Conservation (phyloP, 2,888 invertebrate species). For the Cotesia congregata region DNA sequence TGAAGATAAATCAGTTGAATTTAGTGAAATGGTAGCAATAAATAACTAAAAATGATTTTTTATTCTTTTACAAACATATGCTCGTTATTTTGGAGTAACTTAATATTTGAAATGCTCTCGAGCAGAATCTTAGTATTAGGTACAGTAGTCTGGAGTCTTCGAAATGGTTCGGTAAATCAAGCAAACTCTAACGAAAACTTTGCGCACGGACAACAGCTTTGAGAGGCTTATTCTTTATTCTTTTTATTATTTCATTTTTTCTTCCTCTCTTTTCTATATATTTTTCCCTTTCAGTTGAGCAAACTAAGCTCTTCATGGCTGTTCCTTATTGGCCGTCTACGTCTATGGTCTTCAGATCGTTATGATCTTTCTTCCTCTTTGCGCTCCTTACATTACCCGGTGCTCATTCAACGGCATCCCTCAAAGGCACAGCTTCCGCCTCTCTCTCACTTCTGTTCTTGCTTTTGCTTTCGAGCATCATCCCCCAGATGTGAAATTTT, state of each 20-base stretch:
- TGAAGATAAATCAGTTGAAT: not conserved
- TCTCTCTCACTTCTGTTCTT: constrained; percentile 1
- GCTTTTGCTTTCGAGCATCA: constrained; percentile 11
- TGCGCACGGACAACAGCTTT: constrained; percentile 34
- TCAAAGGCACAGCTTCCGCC: constrained; percentile 38
- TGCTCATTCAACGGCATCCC: constrained; percentile 20
- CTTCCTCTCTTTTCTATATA: constrained; percentile 22
- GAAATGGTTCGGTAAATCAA: constrained; percentile 37
- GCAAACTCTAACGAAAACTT: constrained; percentile 44
- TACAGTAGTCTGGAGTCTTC: not conserved
- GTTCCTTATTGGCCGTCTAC: constrained; percentile 27
- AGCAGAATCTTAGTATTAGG: not conserved
- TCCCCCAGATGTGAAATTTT: constrained; percentile 62
- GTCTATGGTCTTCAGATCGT: constrained; percentile 6
- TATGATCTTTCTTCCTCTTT: constrained; percentile 19
- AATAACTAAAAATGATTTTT: not conserved
- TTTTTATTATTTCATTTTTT: constrained; percentile 36
- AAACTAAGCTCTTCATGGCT: constrained; percentile 43
- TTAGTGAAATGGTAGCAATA: not conserved
- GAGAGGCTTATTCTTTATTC: constrained; percentile 37
- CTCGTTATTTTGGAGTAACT: constrained; percentile 1
- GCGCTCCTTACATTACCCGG: not conserved
- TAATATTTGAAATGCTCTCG: constrained; percentile 20
- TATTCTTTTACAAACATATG: constrained; percentile 4
- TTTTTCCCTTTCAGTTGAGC: constrained; percentile 41